Evolutionary conservation across 2,888 invertebrate species (phyloP).

Genomic region (Auanema freiburgensis): DNA sequence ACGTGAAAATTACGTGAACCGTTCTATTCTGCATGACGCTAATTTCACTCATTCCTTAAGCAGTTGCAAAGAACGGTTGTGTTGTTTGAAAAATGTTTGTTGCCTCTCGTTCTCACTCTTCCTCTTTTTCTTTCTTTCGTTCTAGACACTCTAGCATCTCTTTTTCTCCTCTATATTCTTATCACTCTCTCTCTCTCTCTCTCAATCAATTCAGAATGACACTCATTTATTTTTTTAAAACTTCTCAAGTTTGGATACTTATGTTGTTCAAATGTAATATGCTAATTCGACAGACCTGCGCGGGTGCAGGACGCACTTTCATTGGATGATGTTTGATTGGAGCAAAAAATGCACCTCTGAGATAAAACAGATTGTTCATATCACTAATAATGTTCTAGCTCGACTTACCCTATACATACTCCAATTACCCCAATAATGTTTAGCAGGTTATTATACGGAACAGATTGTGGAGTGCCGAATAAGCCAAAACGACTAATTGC

Average conservation of each 20-base stretch:
- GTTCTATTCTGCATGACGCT: too few species aligned
- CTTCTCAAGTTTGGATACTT: too few species aligned
- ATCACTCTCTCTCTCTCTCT: too few species aligned
- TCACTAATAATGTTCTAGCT: background rate
- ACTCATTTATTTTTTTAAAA: too few species aligned
- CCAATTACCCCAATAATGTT: slow-evolving; percentile 43
- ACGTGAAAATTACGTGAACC: too few species aligned
- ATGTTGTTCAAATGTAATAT: background rate
- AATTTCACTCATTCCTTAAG: too few species aligned
- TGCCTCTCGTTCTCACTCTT: slow-evolving; percentile 7
- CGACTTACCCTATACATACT: slow-evolving; percentile 40
- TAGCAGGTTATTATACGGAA: slow-evolving; percentile 30
- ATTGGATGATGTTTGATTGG: slow-evolving; percentile 40
- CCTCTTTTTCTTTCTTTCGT: too few species aligned
- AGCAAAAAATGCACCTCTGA: slow-evolving; percentile 36
- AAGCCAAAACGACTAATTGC: slow-evolving; percentile 46
- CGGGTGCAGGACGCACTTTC: slow-evolving; percentile 39
- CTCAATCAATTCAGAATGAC: too few species aligned
- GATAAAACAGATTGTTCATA: background rate
- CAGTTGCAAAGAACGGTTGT: too few species aligned
- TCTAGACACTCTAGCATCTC: background rate
- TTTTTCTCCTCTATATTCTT: background rate
- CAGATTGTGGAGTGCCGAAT: slow-evolving; percentile 35
- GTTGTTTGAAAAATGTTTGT: background rate
- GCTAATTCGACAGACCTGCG: slow-evolving; percentile 11